Evolutionary conservation across 2,113 vertebrate species (phyloP).

Genomic region (Edolisoma coerulescens): DNA sequence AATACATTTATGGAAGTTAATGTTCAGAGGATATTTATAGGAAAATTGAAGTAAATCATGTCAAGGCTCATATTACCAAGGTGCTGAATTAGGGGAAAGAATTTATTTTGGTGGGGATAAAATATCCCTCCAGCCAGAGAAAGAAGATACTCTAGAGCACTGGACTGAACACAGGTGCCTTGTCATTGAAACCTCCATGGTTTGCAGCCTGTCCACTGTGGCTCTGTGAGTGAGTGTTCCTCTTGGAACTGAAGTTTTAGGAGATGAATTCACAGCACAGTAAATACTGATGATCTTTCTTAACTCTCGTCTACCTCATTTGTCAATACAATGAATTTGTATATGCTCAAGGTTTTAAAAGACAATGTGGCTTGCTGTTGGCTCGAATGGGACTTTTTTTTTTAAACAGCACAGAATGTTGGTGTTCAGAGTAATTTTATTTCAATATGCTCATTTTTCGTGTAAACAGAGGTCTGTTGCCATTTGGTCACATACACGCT

Average conservation of each 20-base stretch:
- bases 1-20: constrained; percentile 20
- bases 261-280: neutral
- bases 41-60: neutral
- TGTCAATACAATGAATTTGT: constrained; percentile 8
- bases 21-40: neutral
- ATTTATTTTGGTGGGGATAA: neutral
- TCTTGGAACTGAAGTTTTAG: neutral
- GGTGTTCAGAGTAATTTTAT: neutral
- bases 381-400: neutral
- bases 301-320: neutral
- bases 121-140: neutral
- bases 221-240: neutral
- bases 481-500: neutral
- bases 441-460: neutral
- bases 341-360: neutral
- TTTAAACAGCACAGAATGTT: neutral
- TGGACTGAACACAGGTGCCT: neutral
- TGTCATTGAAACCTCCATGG: neutral
- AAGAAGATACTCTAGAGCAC: neutral
- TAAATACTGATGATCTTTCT: neutral
- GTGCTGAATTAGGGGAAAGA: neutral
- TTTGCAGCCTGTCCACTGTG: neutral
- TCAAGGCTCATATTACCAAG: neutral
- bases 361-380: neutral
- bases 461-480: neutral